A percentile compares a stretch with the other conserved stretches of the same genome.
These are phyloP conservation scores for Enteromius mattozi DNA, from an alignment of 2,797 vertebrate species.

Conservation along the genomic window DNA sequence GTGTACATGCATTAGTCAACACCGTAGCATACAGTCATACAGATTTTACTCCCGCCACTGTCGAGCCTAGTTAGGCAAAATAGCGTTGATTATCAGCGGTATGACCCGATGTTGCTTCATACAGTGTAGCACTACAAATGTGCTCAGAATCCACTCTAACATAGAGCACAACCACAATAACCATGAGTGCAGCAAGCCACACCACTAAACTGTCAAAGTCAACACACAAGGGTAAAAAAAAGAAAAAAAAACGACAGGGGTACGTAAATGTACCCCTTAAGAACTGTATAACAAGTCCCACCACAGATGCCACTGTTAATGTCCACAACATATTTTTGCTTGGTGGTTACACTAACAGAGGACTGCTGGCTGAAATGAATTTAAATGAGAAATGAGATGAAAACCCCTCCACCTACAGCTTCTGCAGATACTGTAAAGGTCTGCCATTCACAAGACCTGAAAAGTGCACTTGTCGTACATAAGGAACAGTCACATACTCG, in stretches of 20 bases:
- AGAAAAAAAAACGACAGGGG: not conserved
- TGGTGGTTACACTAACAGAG: constrained; percentile 1
- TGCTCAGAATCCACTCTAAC: constrained; percentile 96
- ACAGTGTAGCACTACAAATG: constrained; percentile 86
- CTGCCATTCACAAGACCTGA: constrained; percentile 50
- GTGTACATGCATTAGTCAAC: constrained; percentile 47
- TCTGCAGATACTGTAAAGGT: constrained; percentile 21
- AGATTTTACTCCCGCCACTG: constrained; percentile 30
- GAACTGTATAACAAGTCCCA: constrained; percentile 40
- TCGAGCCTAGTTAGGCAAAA: constrained; percentile 8
- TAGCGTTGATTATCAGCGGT: constrained; percentile 55
- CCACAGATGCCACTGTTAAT: constrained; percentile 19
- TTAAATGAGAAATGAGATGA: constrained; percentile 45
- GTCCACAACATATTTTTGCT: constrained; percentile 48
- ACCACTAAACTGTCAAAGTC: constrained; percentile 68
- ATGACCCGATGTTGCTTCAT: constrained; percentile 56
- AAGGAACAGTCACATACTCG: constrained; percentile 68
- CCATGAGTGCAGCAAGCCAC: constrained; percentile 76
- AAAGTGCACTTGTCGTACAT: constrained; percentile 78
- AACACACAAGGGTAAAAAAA: constrained; percentile 57
- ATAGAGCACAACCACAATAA: constrained; percentile 90
- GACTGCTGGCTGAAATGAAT: constrained; percentile 39
- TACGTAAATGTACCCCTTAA: constrained; percentile 43
- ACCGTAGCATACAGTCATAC: constrained; percentile 38
- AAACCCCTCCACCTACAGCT: constrained; percentile 2